Evolutionary conservation across 2,888 invertebrate genomes (phyloP).

Genomic region (Cylindroiulus punctatus): DNA sequence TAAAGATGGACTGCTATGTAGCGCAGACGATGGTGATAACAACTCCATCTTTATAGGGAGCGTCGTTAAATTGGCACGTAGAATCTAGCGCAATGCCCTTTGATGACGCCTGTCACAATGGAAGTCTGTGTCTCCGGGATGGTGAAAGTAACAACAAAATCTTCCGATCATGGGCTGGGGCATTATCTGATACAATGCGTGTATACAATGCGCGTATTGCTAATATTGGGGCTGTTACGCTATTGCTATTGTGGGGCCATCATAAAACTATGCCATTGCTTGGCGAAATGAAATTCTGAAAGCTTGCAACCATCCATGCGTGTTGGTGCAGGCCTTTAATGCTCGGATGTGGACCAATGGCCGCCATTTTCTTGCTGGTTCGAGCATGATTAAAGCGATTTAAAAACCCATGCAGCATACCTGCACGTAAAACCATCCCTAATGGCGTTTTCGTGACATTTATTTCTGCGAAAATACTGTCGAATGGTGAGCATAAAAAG

Average conservation of each 20-base stretch:
- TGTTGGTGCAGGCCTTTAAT: neutral
- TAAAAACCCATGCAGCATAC: neutral
- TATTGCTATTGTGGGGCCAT: neutral
- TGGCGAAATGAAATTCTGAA: constrained; percentile 30
- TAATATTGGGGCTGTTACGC: neutral
- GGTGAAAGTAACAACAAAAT: constrained; percentile 37
- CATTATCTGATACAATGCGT: constrained; percentile 19
- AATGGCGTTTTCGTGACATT: neutral
- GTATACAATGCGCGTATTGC: neutral
- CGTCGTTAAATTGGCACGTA: constrained; percentile 8
- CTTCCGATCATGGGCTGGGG: neutral
- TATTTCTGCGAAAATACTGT: neutral
- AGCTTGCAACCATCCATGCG: neutral
- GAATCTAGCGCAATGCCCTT: constrained; percentile 40
- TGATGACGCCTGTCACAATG: constrained; percentile 47
- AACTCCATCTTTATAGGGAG: constrained; percentile 38
- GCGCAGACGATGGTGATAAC: neutral
- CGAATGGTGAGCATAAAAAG: neutral
- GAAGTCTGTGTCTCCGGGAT: neutral
- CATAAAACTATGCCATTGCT: constrained; percentile 39
- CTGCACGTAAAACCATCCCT: too few relatives aligned
- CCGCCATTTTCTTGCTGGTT: neutral
- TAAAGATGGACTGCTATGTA: constrained; percentile 24
- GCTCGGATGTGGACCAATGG: neutral
- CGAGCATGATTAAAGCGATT: neutral